phyloP scores from a whole-genome alignment of 2,113 vertebrate species.

The Microcebus murinus region DNA sequence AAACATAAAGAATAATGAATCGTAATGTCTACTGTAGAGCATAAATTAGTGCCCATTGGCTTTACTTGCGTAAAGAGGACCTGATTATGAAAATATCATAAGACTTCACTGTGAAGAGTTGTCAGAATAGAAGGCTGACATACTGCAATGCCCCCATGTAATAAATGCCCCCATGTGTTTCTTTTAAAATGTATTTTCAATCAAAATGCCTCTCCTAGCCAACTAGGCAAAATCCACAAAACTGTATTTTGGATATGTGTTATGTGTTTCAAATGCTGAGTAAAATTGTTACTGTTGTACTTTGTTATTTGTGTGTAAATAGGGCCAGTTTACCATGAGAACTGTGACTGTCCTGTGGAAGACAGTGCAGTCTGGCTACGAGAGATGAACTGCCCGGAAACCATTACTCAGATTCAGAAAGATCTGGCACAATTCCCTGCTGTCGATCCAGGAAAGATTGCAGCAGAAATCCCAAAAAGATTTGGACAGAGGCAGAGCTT shows the following conservation, averaged over 20 bases:
- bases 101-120: neutral
- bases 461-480: conserved; percentile 92
- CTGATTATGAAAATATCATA: neutral
- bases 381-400: conserved; percentile 92
- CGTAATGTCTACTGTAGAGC: neutral
- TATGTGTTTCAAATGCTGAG: neutral
- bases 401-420: conserved; percentile 92
- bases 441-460: conserved; percentile 93
- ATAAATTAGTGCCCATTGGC: neutral
- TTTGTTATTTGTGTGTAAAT: conserved; percentile 17
- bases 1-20: neutral
- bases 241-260: neutral
- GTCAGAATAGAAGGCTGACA: neutral
- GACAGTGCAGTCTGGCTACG: conserved; percentile 89
- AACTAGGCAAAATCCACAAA: neutral
- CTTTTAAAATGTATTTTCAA: neutral
- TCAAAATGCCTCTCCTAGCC: neutral
- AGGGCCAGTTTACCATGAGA: conserved; percentile 97
- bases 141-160: neutral
- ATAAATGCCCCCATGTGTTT: neutral
- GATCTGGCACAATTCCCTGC: conserved; percentile 89
- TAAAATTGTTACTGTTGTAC: neutral
- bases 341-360: conserved; percentile 93
- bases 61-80: neutral
- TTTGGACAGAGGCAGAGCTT: conserved; percentile 97